Evolutionary conservation across 2,113 vertebrate genomes (phyloP).

Genomic region (Trematomus loennbergii): DNA sequence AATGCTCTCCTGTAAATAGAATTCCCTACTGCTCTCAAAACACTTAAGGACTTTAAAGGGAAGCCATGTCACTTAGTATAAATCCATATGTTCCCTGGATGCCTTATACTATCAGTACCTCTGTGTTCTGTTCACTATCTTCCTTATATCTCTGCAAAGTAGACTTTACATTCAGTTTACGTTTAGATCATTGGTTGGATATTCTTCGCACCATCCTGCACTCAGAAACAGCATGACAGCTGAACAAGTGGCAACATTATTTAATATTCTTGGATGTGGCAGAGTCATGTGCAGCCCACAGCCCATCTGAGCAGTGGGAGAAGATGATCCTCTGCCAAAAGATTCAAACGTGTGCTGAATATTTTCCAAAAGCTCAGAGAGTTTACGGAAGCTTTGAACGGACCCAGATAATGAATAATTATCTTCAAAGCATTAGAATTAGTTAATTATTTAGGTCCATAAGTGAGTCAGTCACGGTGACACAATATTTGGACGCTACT

Average conservation of each 20-base stretch:
- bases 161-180: neutral
- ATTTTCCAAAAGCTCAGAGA: neutral
- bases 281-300: slow-evolving; percentile 30
- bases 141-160: neutral
- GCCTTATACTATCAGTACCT: neutral
- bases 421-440: neutral
- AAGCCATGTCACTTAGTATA: neutral
- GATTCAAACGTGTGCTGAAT: neutral
- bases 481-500: neutral
- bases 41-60: neutral
- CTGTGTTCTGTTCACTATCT: neutral
- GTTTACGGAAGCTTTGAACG: neutral
- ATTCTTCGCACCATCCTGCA: neutral
- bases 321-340: slow-evolving; percentile 28
- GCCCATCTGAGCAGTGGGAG: slow-evolving; percentile 53
- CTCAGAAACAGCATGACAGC: slow-evolving; percentile 1
- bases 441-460: neutral
- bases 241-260: slow-evolving; percentile 25
- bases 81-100: neutral
- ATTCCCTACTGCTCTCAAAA: neutral
- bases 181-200: neutral
- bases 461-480: neutral
- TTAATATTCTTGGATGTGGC: slow-evolving; percentile 43
- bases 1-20: slow-evolving; percentile 1
- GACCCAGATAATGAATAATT: neutral